Evolutionary conservation across 2,113 vertebrate genomes (phyloP).

Genomic region (Gallinago jamesoni): DNA sequence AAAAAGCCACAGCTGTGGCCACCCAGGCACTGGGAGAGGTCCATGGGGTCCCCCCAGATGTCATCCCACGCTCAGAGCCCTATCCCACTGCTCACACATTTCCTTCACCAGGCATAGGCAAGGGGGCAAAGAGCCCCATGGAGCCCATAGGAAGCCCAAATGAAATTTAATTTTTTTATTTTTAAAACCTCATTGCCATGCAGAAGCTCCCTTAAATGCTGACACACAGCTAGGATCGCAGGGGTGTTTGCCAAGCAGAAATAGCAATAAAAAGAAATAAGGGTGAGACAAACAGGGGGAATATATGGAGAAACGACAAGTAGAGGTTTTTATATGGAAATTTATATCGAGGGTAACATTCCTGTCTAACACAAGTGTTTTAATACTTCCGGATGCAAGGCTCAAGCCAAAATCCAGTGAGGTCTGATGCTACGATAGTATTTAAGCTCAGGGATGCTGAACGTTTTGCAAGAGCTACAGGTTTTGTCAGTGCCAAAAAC

Average conservation of each 20-base stretch:
- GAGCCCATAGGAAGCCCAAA: not conserved
- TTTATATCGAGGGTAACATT: constrained; percentile 22
- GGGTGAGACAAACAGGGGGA: not conserved
- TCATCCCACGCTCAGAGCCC: not conserved
- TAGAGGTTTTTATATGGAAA: constrained; percentile 31
- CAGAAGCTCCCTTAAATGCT: not conserved
- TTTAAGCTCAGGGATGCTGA: constrained; percentile 24
- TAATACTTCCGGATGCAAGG: constrained; percentile 43
- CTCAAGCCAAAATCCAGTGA: constrained; percentile 50
- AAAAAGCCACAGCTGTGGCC: not conserved
- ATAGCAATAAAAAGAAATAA: constrained; percentile 9
- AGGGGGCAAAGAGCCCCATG: not conserved
- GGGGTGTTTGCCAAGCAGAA: not conserved
- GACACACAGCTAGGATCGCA: not conserved
- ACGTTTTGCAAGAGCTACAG: not conserved
- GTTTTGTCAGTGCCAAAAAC: not conserved
- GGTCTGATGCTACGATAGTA: not conserved
- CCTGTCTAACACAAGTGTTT: constrained; percentile 36
- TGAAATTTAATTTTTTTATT: not conserved
- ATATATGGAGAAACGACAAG: not conserved
- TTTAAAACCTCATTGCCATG: not conserved
- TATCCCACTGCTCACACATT: not conserved
- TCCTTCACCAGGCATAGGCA: not conserved
- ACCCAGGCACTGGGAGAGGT: not conserved
- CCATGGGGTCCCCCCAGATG: accelerated